Conservation (phyloP, 2,888 invertebrate species). For the Drosophila kuntzei region DNA sequence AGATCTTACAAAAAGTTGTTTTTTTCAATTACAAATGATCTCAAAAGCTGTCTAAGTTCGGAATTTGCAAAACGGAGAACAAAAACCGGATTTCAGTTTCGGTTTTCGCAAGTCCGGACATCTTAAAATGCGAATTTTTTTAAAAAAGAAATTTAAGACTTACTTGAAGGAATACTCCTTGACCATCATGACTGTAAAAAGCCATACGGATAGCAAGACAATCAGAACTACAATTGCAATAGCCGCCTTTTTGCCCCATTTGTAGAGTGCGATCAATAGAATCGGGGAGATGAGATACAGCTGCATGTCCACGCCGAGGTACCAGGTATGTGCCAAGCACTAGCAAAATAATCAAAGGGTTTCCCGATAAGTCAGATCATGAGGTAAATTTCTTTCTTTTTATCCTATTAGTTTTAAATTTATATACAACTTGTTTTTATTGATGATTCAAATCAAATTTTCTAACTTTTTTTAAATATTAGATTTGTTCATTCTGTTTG, state of each 20-base stretch:
- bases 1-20: too few species aligned
- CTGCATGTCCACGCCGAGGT: conserved; percentile 87
- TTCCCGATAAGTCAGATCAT: neutral
- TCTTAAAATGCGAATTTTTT: too few species aligned
- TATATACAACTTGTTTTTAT: neutral
- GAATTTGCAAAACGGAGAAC: too few species aligned
- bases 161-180: conserved; percentile 55
- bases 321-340: conserved; percentile 87
- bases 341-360: conserved; percentile 22
- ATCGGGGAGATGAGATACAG: conserved; percentile 87
- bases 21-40: too few species aligned
- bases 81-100: too few species aligned
- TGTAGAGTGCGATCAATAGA: conserved; percentile 85
- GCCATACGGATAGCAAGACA: conserved; percentile 49
- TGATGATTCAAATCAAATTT: neutral
- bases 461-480: too few species aligned
- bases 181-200: conserved; percentile 67
- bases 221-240: conserved; percentile 60
- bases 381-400: too few species aligned
- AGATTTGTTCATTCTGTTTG: too few species aligned
- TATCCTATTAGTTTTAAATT: neutral
- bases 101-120: too few species aligned
- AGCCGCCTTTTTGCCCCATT: conserved; percentile 72
- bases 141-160: neutral
- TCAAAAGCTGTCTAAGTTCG: too few species aligned